Conservation (phyloP, 2,888 invertebrate genomes). For the Onthophagus sagittarius region DNA sequence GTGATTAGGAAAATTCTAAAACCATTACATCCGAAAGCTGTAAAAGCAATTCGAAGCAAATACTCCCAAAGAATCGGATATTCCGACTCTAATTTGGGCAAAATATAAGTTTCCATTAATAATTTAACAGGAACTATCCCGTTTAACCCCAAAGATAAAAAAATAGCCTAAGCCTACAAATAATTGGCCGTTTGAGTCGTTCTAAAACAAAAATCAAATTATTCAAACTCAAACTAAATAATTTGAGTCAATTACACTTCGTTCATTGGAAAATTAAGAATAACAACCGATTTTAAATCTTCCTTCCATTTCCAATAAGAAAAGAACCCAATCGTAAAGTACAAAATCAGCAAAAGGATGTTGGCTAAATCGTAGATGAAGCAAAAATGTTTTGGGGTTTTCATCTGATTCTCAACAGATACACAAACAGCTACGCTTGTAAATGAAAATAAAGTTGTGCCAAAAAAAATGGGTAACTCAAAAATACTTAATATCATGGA, state of each 20-base stretch:
- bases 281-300: neutral
- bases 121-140: constrained; percentile 4
- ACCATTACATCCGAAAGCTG: neutral
- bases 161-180: neutral
- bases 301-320: constrained; percentile 1
- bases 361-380: constrained; percentile 44
- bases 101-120: neutral
- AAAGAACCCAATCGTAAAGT: neutral
- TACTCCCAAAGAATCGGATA: neutral
- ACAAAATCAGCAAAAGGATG: neutral
- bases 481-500: neutral
- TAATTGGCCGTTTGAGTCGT: no score
- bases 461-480: no score
- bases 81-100: neutral
- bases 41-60: neutral
- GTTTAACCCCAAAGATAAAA: neutral
- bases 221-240: neutral
- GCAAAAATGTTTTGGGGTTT: constrained; percentile 24
- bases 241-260: neutral
- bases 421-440: no score
- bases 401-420: no score
- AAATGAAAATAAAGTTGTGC: no score
- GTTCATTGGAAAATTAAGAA: neutral
- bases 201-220: neutral
- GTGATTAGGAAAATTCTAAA: no score